A percentile compares a stretch with the other conserved stretches of the same genome.
These are phyloP conservation scores for Styela clava DNA, from an alignment of 23 tunicate species.

Conservation along the genomic window DNA sequence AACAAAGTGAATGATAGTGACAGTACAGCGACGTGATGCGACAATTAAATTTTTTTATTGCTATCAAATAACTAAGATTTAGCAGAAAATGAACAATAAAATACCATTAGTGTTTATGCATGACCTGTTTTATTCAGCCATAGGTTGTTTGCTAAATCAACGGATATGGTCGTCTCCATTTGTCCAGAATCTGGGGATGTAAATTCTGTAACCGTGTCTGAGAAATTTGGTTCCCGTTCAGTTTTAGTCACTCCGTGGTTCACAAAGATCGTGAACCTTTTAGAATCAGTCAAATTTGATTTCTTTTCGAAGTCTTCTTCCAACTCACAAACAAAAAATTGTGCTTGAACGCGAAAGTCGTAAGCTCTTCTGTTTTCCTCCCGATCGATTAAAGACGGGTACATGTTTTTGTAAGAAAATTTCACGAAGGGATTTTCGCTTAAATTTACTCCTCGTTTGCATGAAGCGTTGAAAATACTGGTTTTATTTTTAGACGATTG, in stretches of 20 bases:
- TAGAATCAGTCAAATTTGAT: conserved; percentile 1
- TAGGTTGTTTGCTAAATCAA: conserved; percentile 37
- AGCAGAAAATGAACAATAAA: conserved; percentile 8
- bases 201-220: conserved; percentile 37
- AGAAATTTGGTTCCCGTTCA: conserved; percentile 34
- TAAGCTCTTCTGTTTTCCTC: conserved; percentile 48
- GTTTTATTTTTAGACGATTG: not conserved
- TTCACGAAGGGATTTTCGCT: conserved; percentile 45
- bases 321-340: conserved; percentile 50
- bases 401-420: conserved; percentile 26
- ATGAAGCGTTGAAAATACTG: conserved; percentile 30
- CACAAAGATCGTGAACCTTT: conserved; percentile 33
- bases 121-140: conserved; percentile 30
- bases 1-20: not conserved
- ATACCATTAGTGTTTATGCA: not conserved
- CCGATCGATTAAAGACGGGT: not conserved
- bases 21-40: not conserved
- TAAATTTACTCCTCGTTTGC: conserved; percentile 34
- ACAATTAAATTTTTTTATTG: conserved; percentile 15
- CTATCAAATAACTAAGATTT: too few species aligned
- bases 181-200: conserved; percentile 40
- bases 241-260: conserved; percentile 40
- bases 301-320: conserved; percentile 16
- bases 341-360: conserved; percentile 77
- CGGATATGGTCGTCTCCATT: conserved; percentile 43